Percentiles rank a stretch among this genome's conserved stretches.
Conservation (phyloP, 2,113 vertebrate species). For the Syngnathoides biaculeatus region DNA sequence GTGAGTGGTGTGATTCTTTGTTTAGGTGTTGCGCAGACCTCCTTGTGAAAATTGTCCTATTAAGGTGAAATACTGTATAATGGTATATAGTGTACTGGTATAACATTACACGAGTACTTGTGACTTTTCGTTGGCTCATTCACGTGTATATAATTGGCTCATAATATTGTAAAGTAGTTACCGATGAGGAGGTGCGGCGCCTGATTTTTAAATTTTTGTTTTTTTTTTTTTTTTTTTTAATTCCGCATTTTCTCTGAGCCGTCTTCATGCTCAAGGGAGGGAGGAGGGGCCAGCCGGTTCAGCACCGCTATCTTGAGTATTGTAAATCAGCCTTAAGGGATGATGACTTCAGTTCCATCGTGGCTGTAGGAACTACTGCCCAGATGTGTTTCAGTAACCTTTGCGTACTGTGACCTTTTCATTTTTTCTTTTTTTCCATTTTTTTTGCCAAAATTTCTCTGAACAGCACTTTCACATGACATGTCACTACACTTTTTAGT, state of each 20-base stretch:
- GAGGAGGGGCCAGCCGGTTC: constrained; percentile 52
- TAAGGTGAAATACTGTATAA: constrained; percentile 68
- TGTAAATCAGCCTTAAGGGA: constrained; percentile 56
- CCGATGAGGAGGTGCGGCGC: constrained; percentile 33
- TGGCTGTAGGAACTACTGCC: constrained; percentile 49
- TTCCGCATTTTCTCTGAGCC: constrained; percentile 34
- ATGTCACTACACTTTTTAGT: constrained; percentile 52
- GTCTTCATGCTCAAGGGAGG: constrained; percentile 34
- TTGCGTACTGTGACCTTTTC: constrained; percentile 59
- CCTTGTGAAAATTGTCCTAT: constrained; percentile 73
- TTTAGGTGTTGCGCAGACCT: constrained; percentile 69
- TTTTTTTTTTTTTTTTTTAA: constrained; percentile 8
- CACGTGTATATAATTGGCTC: constrained; percentile 68
- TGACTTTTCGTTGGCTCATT: constrained; percentile 65
- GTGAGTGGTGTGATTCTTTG: constrained; percentile 69
- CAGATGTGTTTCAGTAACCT: constrained; percentile 48
- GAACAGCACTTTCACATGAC: constrained; percentile 69
- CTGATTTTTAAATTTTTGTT: constrained; percentile 42
- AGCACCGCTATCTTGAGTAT: constrained; percentile 63
- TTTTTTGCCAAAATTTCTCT: constrained; percentile 60
- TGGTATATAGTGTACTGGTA: constrained; percentile 69
- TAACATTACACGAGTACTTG: constrained; percentile 70
- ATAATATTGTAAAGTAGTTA: constrained; percentile 69
- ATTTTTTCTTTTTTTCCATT: constrained; percentile 2
- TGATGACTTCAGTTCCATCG: constrained; percentile 31